A percentile compares a stretch with the other conserved stretches of the same genome.
Conservation (phyloP, 1,140 invertebrate genomes). For the Drosophila oshimai region DNA sequence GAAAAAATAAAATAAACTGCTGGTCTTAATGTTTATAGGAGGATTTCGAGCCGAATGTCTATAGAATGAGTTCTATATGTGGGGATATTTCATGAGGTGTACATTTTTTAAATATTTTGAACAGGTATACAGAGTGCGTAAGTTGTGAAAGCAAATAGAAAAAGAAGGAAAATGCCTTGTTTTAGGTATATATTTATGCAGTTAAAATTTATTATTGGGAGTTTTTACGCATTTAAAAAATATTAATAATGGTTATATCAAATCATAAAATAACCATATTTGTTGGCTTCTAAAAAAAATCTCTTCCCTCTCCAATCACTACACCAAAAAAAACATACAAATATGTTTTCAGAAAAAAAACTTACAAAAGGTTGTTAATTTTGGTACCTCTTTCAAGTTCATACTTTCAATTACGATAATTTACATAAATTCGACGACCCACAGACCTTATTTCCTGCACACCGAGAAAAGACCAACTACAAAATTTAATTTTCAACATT, state of each 20-base stretch:
- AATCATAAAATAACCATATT: too few relatives aligned
- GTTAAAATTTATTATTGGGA: too few relatives aligned
- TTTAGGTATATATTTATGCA: too few relatives aligned
- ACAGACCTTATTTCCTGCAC: not conserved
- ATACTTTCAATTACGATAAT: conserved; percentile 4
- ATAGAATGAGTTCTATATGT: not conserved
- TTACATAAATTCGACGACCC: conserved; percentile 8
- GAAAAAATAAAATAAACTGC: not conserved
- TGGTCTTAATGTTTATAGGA: not conserved
- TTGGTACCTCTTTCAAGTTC: not conserved
- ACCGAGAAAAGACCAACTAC: not conserved
- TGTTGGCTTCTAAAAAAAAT: too few relatives aligned
- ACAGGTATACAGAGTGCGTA: not conserved
- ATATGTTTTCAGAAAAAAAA: not conserved
- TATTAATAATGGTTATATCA: too few relatives aligned
- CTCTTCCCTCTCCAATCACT: too few relatives aligned
- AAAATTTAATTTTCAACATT: not conserved
- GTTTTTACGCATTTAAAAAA: too few relatives aligned
- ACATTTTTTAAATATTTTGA: too few relatives aligned
- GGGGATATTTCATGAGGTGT: not conserved
- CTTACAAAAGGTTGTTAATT: not conserved
- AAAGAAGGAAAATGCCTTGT: too few relatives aligned
- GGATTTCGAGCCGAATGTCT: not conserved
- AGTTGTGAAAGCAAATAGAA: not conserved
- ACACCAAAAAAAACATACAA: not conserved